Base-by-base conservation (phyloP, 1,140 invertebrate genomes). In the Halictus rubicundus region DNA sequence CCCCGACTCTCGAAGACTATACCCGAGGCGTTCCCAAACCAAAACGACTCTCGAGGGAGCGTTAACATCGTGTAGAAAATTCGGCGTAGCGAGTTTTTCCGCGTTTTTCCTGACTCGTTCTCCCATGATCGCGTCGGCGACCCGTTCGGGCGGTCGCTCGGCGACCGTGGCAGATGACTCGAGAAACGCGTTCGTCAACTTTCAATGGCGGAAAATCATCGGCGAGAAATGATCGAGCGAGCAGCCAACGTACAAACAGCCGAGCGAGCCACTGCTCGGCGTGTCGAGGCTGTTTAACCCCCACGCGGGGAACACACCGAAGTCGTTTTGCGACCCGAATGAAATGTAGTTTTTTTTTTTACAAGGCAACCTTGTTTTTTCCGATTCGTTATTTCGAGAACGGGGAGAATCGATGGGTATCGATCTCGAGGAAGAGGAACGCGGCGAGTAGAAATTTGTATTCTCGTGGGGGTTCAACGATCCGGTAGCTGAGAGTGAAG, bases 221-320 rank as follows among this genome's bases (percentile, higher is more conserved):
- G 19, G 39, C 21, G 9, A 39, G 21, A 57, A 72, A 78, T 72
- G 76, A 72, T 78, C 68, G 46, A 78, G 61, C 68, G 60, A 72
- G 39, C 49, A 23, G 59, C 39, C 23, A 32, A 60, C 37, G 9
- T 23, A 25, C 37, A 37, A 16, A n/a, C 23, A 68, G 74, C 66
- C 39, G 46, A 19, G 5, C 25, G 23, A 46, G 52, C 21, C 68
- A 68, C 54, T 25, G 7, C n/a, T 21, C 54, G 49, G 16, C 49
- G 16, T 52, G 16, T 16, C 3, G 49, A 52, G 49, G 49, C 14
- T 21, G 14, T 52, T 52, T 21, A 52, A 52, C 49, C 49, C 49
- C 19, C 19, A 16, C 49, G 42, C 5, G 5, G 32, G 32, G 32
- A n/a, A n/a, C n/a, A n/a, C n/a, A n/a, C n/a, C n/a, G n/a, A n/a